Base-by-base conservation (phyloP, 1,140 invertebrate species). In the Glossosoma conforme region DNA sequence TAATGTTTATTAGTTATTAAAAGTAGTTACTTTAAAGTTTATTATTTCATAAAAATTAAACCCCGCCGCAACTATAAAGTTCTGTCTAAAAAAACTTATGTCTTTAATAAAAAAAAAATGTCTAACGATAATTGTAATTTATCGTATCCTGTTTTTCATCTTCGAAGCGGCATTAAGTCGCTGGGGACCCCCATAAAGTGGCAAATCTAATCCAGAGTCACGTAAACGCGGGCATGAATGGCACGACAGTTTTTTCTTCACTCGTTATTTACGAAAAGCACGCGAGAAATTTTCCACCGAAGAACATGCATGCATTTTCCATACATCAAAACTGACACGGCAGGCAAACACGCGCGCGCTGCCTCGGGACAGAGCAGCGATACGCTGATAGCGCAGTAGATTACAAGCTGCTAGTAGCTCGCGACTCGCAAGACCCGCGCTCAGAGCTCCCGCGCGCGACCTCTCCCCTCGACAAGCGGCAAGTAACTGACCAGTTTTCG, bases 401-500 rank as follows among this genome's bases (percentile, higher is more conserved):
- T 42, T 13, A 42, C 40, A 22, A 42, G n/a, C 18, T 28, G 6
- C 25, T 28, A 28, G 6, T n/a, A 28, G 38, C 13, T 38, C 38
- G 19, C 40, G n/a, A 21, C 40, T 24, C 24, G 45, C 45, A 19
- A 18, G 15, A 28, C 21, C 13, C 40, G 50, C 18, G 22, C 44
- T 24, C 44, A 35, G 36, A 42, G 37, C 19, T 8, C 6, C 3
- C 32, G 45, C 44, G 35, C n/a, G 35, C 49, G 49, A 41, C 43
- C 49, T 21, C 14, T 20, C 37, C 21, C 54, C 48, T 37, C 54
- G 44, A 22, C 37, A 22, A 13, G 13, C 44, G 37, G 30, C 30
- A 25, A 25, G 40, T 48, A 37, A 56, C 54, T 56, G 54, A 52
- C 54, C 48, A 20, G 20, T 21, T 18, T 33, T 24, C 25, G 22